Evolutionary conservation across 1,140 invertebrate genomes (phyloP), one percentile per base, ranked within the genome.

Genomic region (Phymastichus coffea): DNA sequence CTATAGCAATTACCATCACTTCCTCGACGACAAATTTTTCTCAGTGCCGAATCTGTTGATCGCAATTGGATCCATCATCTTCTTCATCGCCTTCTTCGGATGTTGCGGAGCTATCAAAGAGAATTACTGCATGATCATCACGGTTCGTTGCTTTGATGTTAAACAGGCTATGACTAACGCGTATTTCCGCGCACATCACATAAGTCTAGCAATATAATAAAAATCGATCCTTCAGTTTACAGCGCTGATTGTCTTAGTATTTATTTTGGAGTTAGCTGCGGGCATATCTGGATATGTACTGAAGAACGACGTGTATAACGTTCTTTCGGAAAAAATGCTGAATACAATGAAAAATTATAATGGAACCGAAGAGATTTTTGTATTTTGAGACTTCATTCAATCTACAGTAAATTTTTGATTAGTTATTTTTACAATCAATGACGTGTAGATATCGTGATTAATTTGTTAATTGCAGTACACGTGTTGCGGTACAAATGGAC

Each of bases 51-150:
- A 88, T 17, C 83, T 95, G 41, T 80, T 92, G 38, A 90, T 94
- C 48, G 85, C 90, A 8, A 86, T 91, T 25, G 93, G 93, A 8
- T 72, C 85, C 2, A 86, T 93, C 35, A 87, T 93, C 40, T 91
- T 93, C 70, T 72, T 93, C 48, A 88, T 93, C 33, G 85, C 91
- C 0, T 93, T 92, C 77, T 88, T 93, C 63, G 93, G 93, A 64
- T 95, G 92, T 76, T 94, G 91, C 75, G 93, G 93, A 25, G 92
- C 92, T 1, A 81, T 88, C 28, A 87, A 85, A 70, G 91, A 94
- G 73, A 93, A 87, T 71, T 87, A 91, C 65, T 91, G 89, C 70
- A 87, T 94, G 85, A 85, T 91, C 25, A 80, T 91, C 35, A 88
- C 86, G 68, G 89, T 91, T 4, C 3, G n/a, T 38, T 3, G 20